phyloP scores from a whole-genome alignment of 2,797 vertebrate species.

The Siniperca undulata region DNA sequence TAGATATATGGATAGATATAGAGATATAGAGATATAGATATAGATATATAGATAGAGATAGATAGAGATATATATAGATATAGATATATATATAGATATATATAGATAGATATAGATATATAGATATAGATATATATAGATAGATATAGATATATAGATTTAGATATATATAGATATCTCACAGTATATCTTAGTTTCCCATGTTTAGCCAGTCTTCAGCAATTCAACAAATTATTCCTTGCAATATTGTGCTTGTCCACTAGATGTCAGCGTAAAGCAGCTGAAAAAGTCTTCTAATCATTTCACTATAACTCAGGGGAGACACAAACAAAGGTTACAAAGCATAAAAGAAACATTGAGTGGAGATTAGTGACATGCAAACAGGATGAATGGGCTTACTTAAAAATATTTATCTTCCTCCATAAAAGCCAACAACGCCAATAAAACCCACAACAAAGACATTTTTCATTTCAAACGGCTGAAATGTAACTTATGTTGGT shows the following conservation, averaged over 20 bases:
- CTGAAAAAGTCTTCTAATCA: background rate
- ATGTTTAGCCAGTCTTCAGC: background rate
- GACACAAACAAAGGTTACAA: background rate
- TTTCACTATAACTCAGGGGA: background rate
- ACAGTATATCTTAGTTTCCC: no score
- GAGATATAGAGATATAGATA: no score
- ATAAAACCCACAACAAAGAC: constrained; percentile 6
- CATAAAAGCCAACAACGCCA: background rate
- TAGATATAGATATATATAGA: no score
- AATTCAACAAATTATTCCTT: background rate
- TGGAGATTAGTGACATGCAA: background rate
- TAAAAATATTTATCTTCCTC: background rate
- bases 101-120: no score
- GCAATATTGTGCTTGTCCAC: constrained; percentile 38
- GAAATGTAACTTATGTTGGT: background rate
- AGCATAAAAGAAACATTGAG: background rate
- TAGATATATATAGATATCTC: no score
- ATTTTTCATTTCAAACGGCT: background rate
- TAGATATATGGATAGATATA: no score
- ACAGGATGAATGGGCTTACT: background rate
- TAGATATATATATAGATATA: no score
- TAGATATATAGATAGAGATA: no score
- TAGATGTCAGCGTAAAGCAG: constrained; percentile 63
- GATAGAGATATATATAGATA: no score
- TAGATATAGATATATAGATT: no score